Evolutionary conservation across 2,797 vertebrate species (phyloP).

Genomic region (Sphenopsis melanotis): DNA sequence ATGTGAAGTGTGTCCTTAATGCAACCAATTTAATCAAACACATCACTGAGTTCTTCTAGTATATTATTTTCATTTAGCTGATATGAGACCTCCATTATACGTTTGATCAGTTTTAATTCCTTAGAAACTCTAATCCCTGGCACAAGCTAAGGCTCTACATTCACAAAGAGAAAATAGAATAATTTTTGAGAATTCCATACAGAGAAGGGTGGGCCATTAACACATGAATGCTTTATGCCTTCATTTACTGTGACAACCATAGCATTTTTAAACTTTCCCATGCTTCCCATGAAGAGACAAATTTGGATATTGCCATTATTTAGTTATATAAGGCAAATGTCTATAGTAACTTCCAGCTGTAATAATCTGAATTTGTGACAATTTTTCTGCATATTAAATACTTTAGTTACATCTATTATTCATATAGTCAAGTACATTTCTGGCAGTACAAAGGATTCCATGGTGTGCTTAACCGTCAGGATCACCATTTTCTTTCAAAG

Average conservation of each 20-base stretch:
- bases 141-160: background rate
- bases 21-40: constrained; percentile 57
- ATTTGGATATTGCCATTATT: background rate
- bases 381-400: background rate
- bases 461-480: background rate
- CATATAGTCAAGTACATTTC: background rate
- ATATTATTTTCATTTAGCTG: constrained; percentile 50
- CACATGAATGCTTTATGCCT: background rate
- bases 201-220: background rate
- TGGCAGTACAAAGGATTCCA: background rate
- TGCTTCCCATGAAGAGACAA: background rate
- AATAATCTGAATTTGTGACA: background rate
- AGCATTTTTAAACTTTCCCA: background rate
- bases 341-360: background rate
- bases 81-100: constrained; percentile 13
- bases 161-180: background rate
- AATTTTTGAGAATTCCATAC: background rate
- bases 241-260: background rate
- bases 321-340: background rate
- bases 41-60: constrained; percentile 17
- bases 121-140: constrained; percentile 16
- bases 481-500: background rate
- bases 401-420: background rate
- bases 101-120: constrained; percentile 48
- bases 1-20: constrained; percentile 38